These are phyloP conservation scores for Dendrolimus punctatus DNA, from an alignment of 1,140 invertebrate species.

Conservation along the genomic window DNA sequence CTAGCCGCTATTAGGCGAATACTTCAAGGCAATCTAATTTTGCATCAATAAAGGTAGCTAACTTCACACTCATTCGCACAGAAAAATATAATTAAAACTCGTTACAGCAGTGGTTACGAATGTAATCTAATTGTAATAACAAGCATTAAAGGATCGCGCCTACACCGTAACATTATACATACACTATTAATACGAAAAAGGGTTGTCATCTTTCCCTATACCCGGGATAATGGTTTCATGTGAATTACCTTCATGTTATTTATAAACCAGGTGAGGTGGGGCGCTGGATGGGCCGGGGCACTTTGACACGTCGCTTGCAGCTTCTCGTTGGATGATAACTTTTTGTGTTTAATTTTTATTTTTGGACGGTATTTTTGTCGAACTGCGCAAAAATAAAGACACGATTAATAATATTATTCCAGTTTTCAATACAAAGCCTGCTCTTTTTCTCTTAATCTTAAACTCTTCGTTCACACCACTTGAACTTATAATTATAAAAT, in stretches of 20 bases:
- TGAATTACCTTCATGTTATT: slow-evolving; percentile 83
- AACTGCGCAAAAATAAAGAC: slow-evolving; percentile 70
- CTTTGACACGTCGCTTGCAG: slow-evolving; percentile 86
- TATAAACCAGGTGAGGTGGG: slow-evolving; percentile 87
- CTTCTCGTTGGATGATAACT: slow-evolving; percentile 78
- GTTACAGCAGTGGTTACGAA: background rate
- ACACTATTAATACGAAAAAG: background rate
- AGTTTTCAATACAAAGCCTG: too few species aligned
- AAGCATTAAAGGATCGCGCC: too few species aligned
- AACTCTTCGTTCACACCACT: too few species aligned
- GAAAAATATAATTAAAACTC: background rate
- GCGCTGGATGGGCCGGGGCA: slow-evolving; percentile 80
- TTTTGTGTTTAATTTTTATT: slow-evolving; percentile 80
- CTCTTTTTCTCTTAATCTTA: too few species aligned
- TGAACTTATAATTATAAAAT: too few species aligned
- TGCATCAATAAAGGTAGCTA: too few species aligned
- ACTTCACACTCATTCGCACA: too few species aligned
- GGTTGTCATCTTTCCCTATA: slow-evolving; percentile 12
- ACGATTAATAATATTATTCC: slow-evolving; percentile 6
- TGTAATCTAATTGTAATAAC: too few species aligned
- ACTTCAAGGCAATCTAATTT: too few species aligned
- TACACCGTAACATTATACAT: too few species aligned
- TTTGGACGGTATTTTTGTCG: slow-evolving; percentile 79
- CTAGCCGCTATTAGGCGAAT: too few species aligned
- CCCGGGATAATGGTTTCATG: slow-evolving; percentile 3